Base-by-base conservation (phyloP, 2,797 vertebrate species). In the Sebastes iracundus region DNA sequence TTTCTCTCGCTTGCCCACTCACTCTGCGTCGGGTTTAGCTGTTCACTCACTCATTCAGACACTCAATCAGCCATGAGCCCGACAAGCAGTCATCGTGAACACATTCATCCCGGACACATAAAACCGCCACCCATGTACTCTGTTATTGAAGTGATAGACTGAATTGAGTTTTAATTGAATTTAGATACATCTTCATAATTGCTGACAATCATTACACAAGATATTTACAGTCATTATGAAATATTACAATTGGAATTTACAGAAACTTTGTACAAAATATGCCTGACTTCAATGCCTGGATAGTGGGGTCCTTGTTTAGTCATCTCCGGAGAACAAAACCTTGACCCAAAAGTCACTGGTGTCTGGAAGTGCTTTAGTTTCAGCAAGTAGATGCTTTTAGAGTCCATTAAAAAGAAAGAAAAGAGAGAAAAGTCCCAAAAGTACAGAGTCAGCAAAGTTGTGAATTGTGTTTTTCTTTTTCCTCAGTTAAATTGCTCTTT, bases 211-310 rank as follows among this genome's bases (percentile, higher is more conserved):
- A 95, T 96, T 95, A 95, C 95, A 96, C 95, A 96, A 96, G 87
- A 93, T 95, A 96, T 96, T 94, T 96, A 96, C 95, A 96, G 91
- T 96, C 93, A 94, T 95, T 96, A 96, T 96, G 95, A 96, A 96
- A 96, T 96, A 95, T 96, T 95, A 95, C 94, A 95, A 95, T 95
- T 95, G 93, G 93, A 95, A 96, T 96, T 95, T 96, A 96, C 96
- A 96, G 90, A 94, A 95, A 90, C 94, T 95, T 95, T 95, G 90
- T 96, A 96, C 95, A 96, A 96, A 96, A 96, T 95, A 94, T 90
- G 95, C 94, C 94, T 94, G 93, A 94, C 92, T 92, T 95, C 89
- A 95, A 91, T 94, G 94, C 94, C 93, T 95, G 91, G 93, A 94
- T 94, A 89, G 87, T 86, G 84, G 93, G 93, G 90, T 95, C 92